Evolutionary conservation across 2,797 vertebrate species (phyloP).

Genomic region (Leuciscus waleckii): DNA sequence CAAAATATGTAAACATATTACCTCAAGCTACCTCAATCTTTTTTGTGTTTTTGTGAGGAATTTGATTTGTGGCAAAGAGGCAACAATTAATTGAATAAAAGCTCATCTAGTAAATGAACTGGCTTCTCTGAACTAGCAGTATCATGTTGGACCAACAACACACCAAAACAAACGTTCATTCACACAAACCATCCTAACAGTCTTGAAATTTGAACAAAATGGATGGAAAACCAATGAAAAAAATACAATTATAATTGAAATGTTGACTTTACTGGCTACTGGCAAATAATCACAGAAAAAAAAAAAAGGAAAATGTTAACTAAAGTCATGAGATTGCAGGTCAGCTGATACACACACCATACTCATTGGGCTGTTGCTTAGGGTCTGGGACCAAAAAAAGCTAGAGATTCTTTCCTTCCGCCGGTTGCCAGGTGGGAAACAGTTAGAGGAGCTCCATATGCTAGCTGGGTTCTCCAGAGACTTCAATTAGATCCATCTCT

Average conservation of each 20-base stretch:
- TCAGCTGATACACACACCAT: conserved; percentile 54
- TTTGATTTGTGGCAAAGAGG: not conserved
- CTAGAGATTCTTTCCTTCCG: conserved; percentile 46
- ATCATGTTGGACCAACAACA: not conserved
- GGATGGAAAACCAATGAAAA: conserved; percentile 15
- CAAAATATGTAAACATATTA: not conserved
- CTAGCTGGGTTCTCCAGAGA: conserved; percentile 26
- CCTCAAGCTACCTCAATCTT: not conserved
- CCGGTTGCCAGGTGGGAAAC: conserved; percentile 46
- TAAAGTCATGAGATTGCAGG: conserved; percentile 56
- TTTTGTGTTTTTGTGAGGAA: not conserved
- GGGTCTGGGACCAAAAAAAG: conserved; percentile 34
- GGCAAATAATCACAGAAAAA: not conserved
- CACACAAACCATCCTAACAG: not conserved
- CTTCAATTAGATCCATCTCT: conserved; percentile 31
- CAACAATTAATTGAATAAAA: conserved; percentile 14
- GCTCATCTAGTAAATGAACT: not conserved
- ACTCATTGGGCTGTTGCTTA: conserved; percentile 35
- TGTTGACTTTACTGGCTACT: not conserved
- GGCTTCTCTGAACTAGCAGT: conserved; percentile 1
- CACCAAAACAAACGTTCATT: conserved; percentile 14
- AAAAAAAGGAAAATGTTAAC: conserved; percentile 7
- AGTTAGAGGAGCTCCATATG: conserved; percentile 32
- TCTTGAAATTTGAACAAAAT: conserved; percentile 2
- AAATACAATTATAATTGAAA: conserved; percentile 25